Base-by-base conservation (phyloP, 1,140 invertebrate genomes). In the Drosophila obscura region DNA sequence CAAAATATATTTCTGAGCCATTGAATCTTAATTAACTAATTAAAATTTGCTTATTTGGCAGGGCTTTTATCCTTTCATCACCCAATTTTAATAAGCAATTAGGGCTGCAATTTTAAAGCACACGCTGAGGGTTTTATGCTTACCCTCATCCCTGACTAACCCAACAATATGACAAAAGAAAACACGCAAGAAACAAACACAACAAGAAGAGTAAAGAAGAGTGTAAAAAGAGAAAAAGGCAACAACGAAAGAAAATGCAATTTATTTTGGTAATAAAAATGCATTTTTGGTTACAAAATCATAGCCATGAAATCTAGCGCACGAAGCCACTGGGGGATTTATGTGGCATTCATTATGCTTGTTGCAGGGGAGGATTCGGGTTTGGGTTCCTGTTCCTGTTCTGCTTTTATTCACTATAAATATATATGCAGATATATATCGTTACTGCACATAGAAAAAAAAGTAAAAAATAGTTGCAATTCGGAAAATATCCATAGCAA, bases 201-300 rank as follows among this genome's bases (percentile, higher is more conserved):
- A 59, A 45, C 19, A 22, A 19, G 52, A 24, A 43, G 52, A 19
- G 22, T 6, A 1, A 1, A 22, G 2, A 22, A 7, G 19, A 43
- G 16, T 19, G 9, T 6, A 65, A 22, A 65, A 22, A 48, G 45
- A 44, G 19, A 53, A 55, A 53, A 28, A 35, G 53, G 15, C 22
- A 57, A 31, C 11, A 11, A 24, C 51, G 69, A 65, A 69, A 69
- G 79, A 58, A 85, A 85, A 87, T 75, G 82, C 81, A 81, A 81
- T 85, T 81, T 85, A 84, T 83, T 85, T 77, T 71, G 65, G 69
- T 55, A 78, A 68, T 87, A 87, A 85, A 85, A 85, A 59, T 87
- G 62, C 74, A 78, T 78, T 85, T 85, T 87, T 87, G 87, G 87
- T 87, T 87, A 87, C 82, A 72, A 87, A 78, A 87, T 82, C 82